Base-by-base conservation (phyloP, 2,888 invertebrate genomes). In the Tetranychus piercei region DNA sequence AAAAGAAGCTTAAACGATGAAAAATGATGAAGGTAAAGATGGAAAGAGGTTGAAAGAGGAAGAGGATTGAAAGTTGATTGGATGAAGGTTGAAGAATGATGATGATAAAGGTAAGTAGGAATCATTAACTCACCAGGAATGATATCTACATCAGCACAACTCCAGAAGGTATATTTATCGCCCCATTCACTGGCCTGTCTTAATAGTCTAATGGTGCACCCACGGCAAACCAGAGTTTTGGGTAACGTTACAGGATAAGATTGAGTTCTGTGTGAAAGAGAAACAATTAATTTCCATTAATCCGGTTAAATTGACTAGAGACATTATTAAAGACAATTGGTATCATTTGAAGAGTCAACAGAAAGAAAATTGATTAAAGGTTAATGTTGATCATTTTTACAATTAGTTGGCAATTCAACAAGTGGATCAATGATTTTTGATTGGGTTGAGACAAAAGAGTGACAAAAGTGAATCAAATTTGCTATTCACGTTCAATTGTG, bases 131-230 rank as follows among this genome's bases (percentile, higher is more conserved):
- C 76, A 77, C 77, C 76, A 65, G 75, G 74, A 34, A 82, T 80
- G 76, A 95, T 90, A 80, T 94, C 92, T 74, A 96, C 90, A 83
- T 96, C 95, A 3, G 94, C 90, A 81, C 96, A 96, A 0, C 93
- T 93, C 92, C 93, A 94, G 85, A 96, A 95, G 77, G 89, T 85
- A 83, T 94, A 95, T 80, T 85, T 87, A 75, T 86, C 84, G 0
- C 89, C 87, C 93, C 94, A 95, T 84, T 97, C 95, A 43, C 88
- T 87, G 0, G 95, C 95, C 83, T 95, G 91, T 0, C 95, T 85
- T 74, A 93, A 86, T 78, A 97, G 85, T 76, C 95, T 88, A 66
- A 97, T 85, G 0, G 93, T 92, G 82, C 96, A 97, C 83, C 93
- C 90, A 76, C 86, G 86, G 82, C 96, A 97, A 67, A 88, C 88